Base-by-base conservation (phyloP, 2,113 vertebrate genomes). In the Chinchilla lanigera region DNA sequence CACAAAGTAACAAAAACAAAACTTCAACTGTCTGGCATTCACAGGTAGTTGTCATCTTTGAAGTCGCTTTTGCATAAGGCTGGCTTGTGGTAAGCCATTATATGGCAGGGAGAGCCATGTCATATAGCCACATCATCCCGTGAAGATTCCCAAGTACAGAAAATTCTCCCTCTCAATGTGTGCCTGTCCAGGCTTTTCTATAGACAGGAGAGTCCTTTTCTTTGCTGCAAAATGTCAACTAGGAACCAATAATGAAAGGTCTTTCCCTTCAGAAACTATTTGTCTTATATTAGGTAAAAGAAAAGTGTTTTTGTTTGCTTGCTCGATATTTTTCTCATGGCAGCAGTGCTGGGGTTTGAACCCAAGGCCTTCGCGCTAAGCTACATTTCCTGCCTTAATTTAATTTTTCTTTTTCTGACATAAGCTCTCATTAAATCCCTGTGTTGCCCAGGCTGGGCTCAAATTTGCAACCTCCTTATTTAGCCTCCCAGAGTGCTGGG, bases 211-310 rank as follows among this genome's bases (percentile, higher is more conserved):
- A 88, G 7, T 38, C 19, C 81, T 93, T 86, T 67, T 84, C 82
- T 93, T 94, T 95, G 35, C 52, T 71, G 30, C 12, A 86, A 94
- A 95, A 69, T 81, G 13, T 85, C 84, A 77, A 6, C 47, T 63
- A 71, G 16, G 12, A 94, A 65, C 22, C 35, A 87, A 28, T 1
- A 81, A 20, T 54, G 17, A 71, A n/a, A 71, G 86, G 0, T 75
- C 9, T 82, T 82, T 81, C 89, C 26, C 5, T 44, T 0, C 26
- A 69, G 26, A 61, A 93, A 77, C 33, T 71, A 20, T 77, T 52
- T 82, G 35, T 77, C 87, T 93, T 67, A n/a, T 7, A 47, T 91
- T 77, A 78, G 50, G 9, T 65, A 28, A 96, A 96, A 80, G 38
- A 92, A 82, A 52, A 56, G 30, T 41, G 11, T 28, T 75, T 47